Evolutionary conservation across 1,140 invertebrate genomes (phyloP), one percentile per base, ranked within the genome.

Genomic region (Drosophila sp.): DNA sequence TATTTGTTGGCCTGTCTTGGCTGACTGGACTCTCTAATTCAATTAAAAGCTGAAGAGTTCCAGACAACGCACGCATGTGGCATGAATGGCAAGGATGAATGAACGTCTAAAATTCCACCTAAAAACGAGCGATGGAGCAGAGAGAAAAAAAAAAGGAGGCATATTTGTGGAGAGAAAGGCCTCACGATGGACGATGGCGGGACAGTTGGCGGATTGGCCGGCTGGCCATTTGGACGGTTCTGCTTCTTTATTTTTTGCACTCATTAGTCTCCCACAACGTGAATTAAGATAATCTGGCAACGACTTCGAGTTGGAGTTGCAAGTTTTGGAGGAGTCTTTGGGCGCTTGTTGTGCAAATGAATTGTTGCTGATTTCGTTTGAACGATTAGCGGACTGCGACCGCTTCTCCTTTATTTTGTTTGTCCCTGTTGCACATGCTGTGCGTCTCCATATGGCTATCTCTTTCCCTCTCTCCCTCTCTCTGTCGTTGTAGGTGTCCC

Each of bases 201-300:
- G 8, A 50, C 44, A 25, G 25, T 50, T 50, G 44, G 23, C 8
- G 44, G 44, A 50, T 25, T 11, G 33, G 44, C 17, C 35, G 32
- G 17, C 8, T 38, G 35, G 35, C 35, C 35, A 38, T 64, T 44
- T 8, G 41, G 25, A 11, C 54, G 44, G 10, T 55, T 55, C 8
- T 62, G 62, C 44, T 68, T 78, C 55, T 50, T 35, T 72, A 61
- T 74, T 47, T 82, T 85, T 86, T 91, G 90, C 85, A 91, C 90
- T 91, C 90, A 91, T 91, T 91, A 91, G 90, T 91, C 90, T 91
- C 90, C 90, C 90, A 91, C 90, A 91, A 91, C 90, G 90, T 91
- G 90, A 91, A 91, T 91, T 91, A 91, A 91, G 90, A 91, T 91
- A 91, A 91, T 91, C 90, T 91, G 35, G 60, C 54, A 68, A 72